Base-by-base conservation (phyloP, 2,888 invertebrate species). In the Malthinus seriepunctatus region DNA sequence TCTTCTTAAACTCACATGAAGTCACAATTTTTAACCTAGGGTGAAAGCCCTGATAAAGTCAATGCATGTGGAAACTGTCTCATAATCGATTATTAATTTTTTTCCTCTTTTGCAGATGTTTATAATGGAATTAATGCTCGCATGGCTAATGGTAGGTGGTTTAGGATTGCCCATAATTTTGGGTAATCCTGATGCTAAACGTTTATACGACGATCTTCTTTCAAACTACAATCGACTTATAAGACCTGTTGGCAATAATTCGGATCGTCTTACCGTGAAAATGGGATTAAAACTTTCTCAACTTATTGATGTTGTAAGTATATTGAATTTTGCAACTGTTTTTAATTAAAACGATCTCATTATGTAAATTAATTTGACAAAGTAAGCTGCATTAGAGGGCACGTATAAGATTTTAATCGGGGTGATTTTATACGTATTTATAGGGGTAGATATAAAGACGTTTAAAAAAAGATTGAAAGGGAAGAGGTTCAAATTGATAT, bases 221-320 rank as follows among this genome's bases (percentile, higher is more conserved):
- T 91, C 92, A 73, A 93, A 94, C 82, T 97, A 97, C 85, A 97
- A 97, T 83, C 89, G 95, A 74, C 88, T 96, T 78, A 95, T 95
- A 77, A 86, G 96, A 76, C 96, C 96, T 66, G 95, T 95, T 70
- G 93, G 93, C 74, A 95, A 95, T 83, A 94, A 93, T 83, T 92
- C 93, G 68, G 95, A 95, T 82, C 89, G 93, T 71, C 88, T 97
- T 78, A 93, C 93, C 74, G 95, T 97, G 80, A 93, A 93, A 84
- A 91, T 97, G 89, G 95, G 95, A 67, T 88, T 97, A 70, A 84
- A 88, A 78, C 86, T 93, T 70, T 93, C 93, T 76, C 93, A 94
- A 81, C 88, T 94, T 77, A 94, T 94, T 79, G 93, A 94, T 83
- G 93, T 94, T 84, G 93, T 93, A 78, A 91, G 90, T 90, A 56